A percentile compares a stretch with the other conserved stretches of the same genome.
phyloP scores from a whole-genome alignment of 2,888 invertebrate genomes.

The Nemotelus nigrinus region DNA sequence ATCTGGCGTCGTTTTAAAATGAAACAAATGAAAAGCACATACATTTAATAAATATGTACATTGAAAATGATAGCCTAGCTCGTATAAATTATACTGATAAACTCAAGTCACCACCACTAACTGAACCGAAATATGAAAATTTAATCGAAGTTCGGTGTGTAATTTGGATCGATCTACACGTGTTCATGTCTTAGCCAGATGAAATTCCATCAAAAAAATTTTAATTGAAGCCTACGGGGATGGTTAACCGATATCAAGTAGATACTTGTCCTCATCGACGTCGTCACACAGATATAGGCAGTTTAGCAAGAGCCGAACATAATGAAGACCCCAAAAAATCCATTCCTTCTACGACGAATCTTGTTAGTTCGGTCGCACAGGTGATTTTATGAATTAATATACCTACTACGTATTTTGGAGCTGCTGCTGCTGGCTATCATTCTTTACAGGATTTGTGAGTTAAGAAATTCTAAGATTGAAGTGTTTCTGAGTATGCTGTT shows the following conservation, averaged over 20 bases:
- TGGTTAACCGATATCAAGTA: constrained; percentile 54
- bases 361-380: constrained; percentile 16
- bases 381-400: constrained; percentile 30
- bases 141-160: no score
- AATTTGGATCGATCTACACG: constrained; percentile 43
- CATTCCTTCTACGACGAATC: background rate
- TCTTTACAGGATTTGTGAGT: background rate
- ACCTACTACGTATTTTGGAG: background rate
- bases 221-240: constrained; percentile 66
- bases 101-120: no score
- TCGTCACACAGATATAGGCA: background rate
- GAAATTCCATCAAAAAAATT: constrained; percentile 66
- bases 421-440: background rate
- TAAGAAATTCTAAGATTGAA: background rate
- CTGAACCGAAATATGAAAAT: no score
- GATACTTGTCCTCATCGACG: constrained; percentile 4
- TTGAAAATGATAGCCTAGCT: no score
- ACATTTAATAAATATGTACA: no score
- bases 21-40: no score
- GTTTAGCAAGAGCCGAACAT: background rate
- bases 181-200: constrained; percentile 54
- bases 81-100: no score
- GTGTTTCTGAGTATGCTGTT: no score
- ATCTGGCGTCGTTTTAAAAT: no score
- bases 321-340: background rate